Evolutionary conservation across 2,113 vertebrate species (phyloP).

Genomic region (Corythaixoides concolor): DNA sequence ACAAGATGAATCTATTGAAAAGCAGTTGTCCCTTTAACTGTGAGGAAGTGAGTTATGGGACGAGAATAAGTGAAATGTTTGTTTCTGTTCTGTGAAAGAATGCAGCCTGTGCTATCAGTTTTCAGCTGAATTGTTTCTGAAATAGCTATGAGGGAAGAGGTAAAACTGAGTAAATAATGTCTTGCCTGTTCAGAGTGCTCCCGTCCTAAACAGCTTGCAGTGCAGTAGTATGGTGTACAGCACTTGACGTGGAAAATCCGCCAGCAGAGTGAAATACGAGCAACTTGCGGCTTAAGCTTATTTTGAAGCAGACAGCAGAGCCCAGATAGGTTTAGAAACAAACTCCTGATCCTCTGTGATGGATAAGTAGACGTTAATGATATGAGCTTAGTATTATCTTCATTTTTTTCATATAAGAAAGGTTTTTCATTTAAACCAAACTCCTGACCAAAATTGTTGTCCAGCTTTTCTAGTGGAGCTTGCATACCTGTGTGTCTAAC

Average conservation of each 20-base stretch:
- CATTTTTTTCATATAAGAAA: not conserved
- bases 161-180: not conserved
- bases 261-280: not conserved
- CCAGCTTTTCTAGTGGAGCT: no score
- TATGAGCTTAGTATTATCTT: not conserved
- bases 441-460: not conserved
- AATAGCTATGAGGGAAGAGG: not conserved
- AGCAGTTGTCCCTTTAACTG: not conserved
- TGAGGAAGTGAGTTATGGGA: not conserved
- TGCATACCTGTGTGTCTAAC: rapidly evolving
- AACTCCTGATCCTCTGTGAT: not conserved
- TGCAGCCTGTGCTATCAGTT: not conserved
- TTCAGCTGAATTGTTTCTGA: not conserved
- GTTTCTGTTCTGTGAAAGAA: not conserved
- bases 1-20: not conserved
- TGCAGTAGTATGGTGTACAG: not conserved
- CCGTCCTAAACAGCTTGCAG: not conserved
- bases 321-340: slow-evolving; percentile 11
- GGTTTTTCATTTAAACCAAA: not conserved
- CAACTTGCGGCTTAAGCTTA: slow-evolving; percentile 11
- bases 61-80: not conserved
- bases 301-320: slow-evolving; percentile 11
- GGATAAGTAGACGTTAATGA: not conserved
- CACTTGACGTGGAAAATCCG: not conserved
- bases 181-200: not conserved